phyloP scores from a whole-genome alignment of 2,113 vertebrate species.

The Corydoras maculifer region DNA sequence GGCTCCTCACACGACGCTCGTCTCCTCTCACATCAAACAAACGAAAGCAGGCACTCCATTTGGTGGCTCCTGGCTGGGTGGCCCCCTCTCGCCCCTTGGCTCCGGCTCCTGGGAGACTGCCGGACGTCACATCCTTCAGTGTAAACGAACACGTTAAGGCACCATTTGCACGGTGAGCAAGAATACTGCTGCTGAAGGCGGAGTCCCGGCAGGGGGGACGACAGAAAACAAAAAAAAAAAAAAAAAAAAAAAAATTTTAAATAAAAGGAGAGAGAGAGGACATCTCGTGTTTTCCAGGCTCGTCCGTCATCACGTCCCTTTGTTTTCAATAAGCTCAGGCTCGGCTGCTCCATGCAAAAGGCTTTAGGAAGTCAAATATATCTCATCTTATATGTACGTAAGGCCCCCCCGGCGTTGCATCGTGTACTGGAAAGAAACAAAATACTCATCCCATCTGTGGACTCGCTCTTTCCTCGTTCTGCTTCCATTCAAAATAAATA shows the following conservation, averaged over 20 bases:
- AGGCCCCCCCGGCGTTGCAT: conserved; percentile 64
- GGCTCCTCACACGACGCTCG: conserved; percentile 37
- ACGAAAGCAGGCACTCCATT: conserved; percentile 49
- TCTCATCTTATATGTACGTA: conserved; percentile 46
- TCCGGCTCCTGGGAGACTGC: conserved; percentile 54
- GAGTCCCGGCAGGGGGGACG: conserved; percentile 34
- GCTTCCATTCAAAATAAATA: no score
- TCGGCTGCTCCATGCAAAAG: conserved; percentile 61
- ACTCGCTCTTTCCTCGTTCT: no score
- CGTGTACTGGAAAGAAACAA: conserved; percentile 51
- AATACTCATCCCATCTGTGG: no score
- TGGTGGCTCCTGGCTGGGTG: conserved; percentile 27
- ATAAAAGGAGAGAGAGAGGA: no score
- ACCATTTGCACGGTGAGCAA: conserved; percentile 68
- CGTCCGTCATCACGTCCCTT: no score
- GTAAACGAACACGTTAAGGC: conserved; percentile 77
- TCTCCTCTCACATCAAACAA: conserved; percentile 40
- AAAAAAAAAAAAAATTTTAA: no score
- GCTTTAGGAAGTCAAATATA: conserved; percentile 65
- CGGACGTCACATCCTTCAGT: conserved; percentile 51
- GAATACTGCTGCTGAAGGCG: conserved; percentile 49
- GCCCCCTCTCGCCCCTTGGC: neutral
- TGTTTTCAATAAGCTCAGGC: conserved; percentile 8
- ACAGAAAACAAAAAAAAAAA: no score
- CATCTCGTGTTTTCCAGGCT: no score